A percentile compares a stretch with the other conserved stretches of the same genome.
Evolutionary conservation across 2,888 invertebrate genomes (phyloP).

Genomic region (Ophioninae sp.): DNA sequence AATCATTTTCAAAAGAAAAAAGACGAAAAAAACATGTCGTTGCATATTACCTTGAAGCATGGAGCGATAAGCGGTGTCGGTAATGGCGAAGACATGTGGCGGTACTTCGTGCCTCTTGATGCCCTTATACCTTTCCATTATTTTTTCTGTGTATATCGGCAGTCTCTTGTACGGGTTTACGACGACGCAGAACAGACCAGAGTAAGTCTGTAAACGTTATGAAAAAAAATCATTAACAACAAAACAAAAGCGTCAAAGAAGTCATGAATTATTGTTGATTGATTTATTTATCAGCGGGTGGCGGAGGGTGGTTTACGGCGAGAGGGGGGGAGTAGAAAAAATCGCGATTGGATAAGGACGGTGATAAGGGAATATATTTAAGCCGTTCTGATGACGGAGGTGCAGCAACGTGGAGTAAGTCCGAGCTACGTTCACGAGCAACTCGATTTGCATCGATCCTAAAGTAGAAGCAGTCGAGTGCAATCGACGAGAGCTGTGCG

Average conservation of each 20-base stretch:
- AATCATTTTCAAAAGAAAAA: not conserved
- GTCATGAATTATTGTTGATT: not conserved
- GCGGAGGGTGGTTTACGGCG: no score
- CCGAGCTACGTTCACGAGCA: constrained; percentile 6
- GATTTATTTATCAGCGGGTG: not conserved
- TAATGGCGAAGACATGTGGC: constrained; percentile 99
- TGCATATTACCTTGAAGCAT: constrained; percentile 95
- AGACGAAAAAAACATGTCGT: constrained; percentile 5
- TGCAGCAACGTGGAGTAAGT: not conserved
- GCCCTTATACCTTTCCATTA: constrained; percentile 99
- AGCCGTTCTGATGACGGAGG: not conserved
- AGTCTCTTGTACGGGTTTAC: constrained; percentile 99
- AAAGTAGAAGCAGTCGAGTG: constrained; percentile 48
- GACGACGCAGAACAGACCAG: constrained; percentile 99
- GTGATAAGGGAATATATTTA: constrained; percentile 22
- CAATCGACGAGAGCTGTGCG: constrained; percentile 9
- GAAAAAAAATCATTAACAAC: constrained; percentile 19
- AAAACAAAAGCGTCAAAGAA: not conserved
- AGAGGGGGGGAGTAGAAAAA: not conserved
- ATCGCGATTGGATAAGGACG: not conserved
- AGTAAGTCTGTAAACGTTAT: constrained; percentile 93
- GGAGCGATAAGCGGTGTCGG: constrained; percentile 98
- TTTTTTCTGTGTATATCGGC: constrained; percentile 99
- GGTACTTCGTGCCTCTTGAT: constrained; percentile 99
- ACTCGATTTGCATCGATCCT: constrained; percentile 59